A percentile compares a stretch with the other conserved stretches of the same genome.
Conservation (phyloP, 2,113 vertebrate species). For the Poeciliopsis occidentalis region DNA sequence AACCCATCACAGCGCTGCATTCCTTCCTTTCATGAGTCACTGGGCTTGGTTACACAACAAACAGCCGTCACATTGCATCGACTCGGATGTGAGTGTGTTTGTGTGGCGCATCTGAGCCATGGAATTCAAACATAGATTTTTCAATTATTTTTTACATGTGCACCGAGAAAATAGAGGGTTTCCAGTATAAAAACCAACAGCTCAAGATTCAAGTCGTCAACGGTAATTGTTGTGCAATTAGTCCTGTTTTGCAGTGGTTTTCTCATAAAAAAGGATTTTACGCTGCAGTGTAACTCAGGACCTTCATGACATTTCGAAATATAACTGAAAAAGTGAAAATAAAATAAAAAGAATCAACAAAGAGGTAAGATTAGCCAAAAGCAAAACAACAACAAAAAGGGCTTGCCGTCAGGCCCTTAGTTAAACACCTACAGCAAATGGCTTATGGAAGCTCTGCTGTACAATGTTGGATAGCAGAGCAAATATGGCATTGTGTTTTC, state of each 20-base stretch:
- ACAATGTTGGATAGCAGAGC: not conserved
- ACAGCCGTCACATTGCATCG: slow-evolving; percentile 55
- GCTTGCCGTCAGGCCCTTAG: no score
- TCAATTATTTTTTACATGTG: slow-evolving; percentile 46
- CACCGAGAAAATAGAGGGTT: slow-evolving; percentile 30
- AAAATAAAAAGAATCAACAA: no score
- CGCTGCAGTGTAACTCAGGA: not conserved
- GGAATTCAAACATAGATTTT: slow-evolving; percentile 51
- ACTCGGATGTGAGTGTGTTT: slow-evolving; percentile 32
- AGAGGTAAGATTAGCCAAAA: no score
- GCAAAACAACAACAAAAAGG: no score
- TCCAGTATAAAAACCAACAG: no score
- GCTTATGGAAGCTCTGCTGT: no score
- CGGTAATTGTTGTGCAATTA: slow-evolving; percentile 53
- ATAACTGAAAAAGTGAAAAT: no score
- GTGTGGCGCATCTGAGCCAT: slow-evolving; percentile 21
- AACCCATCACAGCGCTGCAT: slow-evolving; percentile 57
- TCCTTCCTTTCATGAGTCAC: slow-evolving; percentile 71
- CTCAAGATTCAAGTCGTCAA: slow-evolving; percentile 35
- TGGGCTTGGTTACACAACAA: slow-evolving; percentile 70
- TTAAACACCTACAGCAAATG: not conserved
- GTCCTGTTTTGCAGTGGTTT: slow-evolving; percentile 47
- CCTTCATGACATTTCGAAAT: not conserved
- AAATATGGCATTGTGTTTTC: not conserved
- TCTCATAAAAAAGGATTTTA: slow-evolving; percentile 52